Evolutionary conservation across 2,113 vertebrate species (phyloP).

Genomic region (Ictalurus furcatus): DNA sequence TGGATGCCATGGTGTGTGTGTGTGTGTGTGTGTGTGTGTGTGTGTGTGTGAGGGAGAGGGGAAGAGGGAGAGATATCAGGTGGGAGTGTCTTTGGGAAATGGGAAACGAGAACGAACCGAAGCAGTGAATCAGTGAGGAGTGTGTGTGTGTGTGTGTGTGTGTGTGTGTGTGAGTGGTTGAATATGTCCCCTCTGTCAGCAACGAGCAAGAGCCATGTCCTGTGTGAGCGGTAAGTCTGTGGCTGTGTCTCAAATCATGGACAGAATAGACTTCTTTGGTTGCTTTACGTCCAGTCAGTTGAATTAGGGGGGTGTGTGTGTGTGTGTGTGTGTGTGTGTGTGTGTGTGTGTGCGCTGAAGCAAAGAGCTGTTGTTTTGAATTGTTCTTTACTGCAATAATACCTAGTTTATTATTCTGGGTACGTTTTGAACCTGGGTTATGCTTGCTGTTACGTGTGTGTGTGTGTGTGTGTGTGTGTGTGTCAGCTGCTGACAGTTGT

Average conservation of each 20-base stretch:
- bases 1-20: no score
- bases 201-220: constrained; percentile 66
- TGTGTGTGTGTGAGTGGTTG: constrained; percentile 7
- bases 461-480: constrained; percentile 11
- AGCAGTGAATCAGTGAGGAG: neutral
- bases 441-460: neutral
- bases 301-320: neutral
- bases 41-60: neutral
- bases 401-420: neutral
- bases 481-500: constrained; percentile 46
- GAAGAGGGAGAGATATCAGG: neutral
- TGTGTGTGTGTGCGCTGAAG: neutral
- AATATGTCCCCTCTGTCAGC: constrained; percentile 34
- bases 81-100: constrained; percentile 36
- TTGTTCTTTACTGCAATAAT: neutral
- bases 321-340: neutral
- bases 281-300: neutral
- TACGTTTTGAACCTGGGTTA: neutral
- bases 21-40: constrained; percentile 26
- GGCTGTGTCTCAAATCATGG: neutral
- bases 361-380: neutral
- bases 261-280: neutral
- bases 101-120: neutral
- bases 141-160: neutral
- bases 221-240: constrained; percentile 80